A percentile compares a stretch with the other conserved stretches of the same genome.
Conservation (phyloP, 2,113 vertebrate genomes). For the Corydoras maculifer region DNA sequence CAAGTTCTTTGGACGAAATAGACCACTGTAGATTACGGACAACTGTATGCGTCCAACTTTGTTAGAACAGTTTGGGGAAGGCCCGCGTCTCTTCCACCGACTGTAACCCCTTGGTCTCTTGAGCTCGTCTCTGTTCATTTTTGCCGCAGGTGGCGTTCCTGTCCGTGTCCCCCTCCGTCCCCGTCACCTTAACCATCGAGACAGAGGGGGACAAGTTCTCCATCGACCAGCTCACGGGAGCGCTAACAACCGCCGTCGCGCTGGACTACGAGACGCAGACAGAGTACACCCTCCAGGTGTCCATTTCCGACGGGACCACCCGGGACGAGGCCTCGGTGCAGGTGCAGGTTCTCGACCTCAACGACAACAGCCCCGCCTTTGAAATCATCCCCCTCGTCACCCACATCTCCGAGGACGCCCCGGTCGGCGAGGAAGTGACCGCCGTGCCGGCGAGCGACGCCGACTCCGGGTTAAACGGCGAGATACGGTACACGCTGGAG, state of each 20-base stretch:
- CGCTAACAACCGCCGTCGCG: slow-evolving; percentile 50
- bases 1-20: too few species aligned
- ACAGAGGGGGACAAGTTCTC: slow-evolving; percentile 53
- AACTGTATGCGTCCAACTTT: too few species aligned
- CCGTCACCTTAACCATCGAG: slow-evolving; percentile 47
- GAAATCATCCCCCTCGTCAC: background rate
- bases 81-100: too few species aligned
- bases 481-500: slow-evolving; percentile 61
- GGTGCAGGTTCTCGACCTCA: slow-evolving; percentile 63
- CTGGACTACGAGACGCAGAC: slow-evolving; percentile 62
- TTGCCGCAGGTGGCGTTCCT: slow-evolving; percentile 53
- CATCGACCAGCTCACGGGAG: slow-evolving; percentile 48
- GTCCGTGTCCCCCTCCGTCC: slow-evolving; percentile 31
- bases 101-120: too few species aligned
- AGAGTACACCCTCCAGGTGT: slow-evolving; percentile 57
- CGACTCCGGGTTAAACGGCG: slow-evolving; percentile 63
- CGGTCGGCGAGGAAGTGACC: slow-evolving; percentile 34
- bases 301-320: slow-evolving; percentile 58
- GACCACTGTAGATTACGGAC: too few species aligned
- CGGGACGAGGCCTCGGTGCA: slow-evolving; percentile 52
- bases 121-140: too few species aligned
- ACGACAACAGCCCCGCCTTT: slow-evolving; percentile 68
- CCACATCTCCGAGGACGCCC: slow-evolving; percentile 42
- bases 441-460: slow-evolving; percentile 46
- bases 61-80: too few species aligned